These are phyloP conservation scores for Elaphurus davidianus DNA, from an alignment of 2,113 vertebrate species.

Conservation along the genomic window DNA sequence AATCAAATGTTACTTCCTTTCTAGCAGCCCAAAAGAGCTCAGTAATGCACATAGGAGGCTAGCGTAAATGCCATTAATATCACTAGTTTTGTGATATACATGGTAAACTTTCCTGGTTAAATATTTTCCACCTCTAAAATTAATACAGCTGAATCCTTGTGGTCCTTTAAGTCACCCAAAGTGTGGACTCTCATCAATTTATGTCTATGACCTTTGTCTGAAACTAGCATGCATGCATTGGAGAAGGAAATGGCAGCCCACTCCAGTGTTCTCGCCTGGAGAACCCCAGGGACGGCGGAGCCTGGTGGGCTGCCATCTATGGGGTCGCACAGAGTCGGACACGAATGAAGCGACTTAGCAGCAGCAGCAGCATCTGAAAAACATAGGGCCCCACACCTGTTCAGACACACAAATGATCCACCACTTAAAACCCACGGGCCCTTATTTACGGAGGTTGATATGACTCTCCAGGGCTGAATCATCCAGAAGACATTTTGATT, in stretches of 20 bases:
- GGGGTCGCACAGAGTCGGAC: neutral
- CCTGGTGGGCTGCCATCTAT: neutral
- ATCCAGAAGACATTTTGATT: neutral
- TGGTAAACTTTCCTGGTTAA: neutral
- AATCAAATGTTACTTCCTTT: neutral
- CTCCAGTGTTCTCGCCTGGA: neutral
- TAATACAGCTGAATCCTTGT: neutral
- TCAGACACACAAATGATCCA: too few relatives aligned
- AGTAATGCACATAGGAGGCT: neutral
- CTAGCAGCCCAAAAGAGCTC: neutral
- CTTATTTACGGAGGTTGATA: neutral
- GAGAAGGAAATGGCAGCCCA: neutral
- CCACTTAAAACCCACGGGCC: neutral
- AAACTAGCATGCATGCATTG: neutral
- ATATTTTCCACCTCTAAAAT: neutral
- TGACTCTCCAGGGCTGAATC: neutral
- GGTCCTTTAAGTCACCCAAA: neutral
- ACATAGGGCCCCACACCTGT: fast-evolving
- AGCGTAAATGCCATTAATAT: neutral
- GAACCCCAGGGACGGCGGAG: neutral
- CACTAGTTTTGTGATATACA: neutral
- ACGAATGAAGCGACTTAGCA: neutral
- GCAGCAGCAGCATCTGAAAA: neutral
- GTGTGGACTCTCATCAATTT: neutral
- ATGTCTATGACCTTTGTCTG: neutral